Base-by-base conservation (phyloP, 2,113 vertebrate genomes). In the Odocoileus hemionus region DNA sequence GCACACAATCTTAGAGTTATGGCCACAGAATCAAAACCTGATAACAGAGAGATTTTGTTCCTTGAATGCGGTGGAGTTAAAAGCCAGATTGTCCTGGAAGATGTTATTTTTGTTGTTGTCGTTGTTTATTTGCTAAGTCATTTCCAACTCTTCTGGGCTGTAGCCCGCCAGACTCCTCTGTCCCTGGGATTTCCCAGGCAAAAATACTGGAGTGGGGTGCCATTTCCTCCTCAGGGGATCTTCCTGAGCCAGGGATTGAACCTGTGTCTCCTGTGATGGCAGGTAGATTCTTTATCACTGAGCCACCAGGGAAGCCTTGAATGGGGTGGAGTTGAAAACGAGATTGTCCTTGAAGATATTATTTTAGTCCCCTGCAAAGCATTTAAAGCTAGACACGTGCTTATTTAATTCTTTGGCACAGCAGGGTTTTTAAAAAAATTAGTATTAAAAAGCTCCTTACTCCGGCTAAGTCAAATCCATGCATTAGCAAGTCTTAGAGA, bases 381-480 rank as follows among this genome's bases (percentile, higher is more conserved):
- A 91, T 74, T 93, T 91, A 95, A 95, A 95, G 39, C 30, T 84
- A 94, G 74, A 94, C 57, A 74, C 82, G 36, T 54, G 57, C 86
- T 97, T 89, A 61, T 60, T 96, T 96, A 96, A 95, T 94, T 92
- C 88, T 93, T 94, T 58, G n/a, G 45, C 94, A 92, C 67, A 94
- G 58, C 16, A 74, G 93, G 86, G 13, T 82, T 94, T 96, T 13
- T 13, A 43, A 82, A 93, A 97, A 93, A 96, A 96, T 90, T 85
- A 74, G 58, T 79, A 61, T 91, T 87, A 89, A 80, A 95, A 97
- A 95, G 55, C 82, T 97, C 78, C 89, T 95, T 93, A 92, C 78
- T 47, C 86, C 67, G 89, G 55, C 36, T 87, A 97, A 95, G 50
- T 87, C 89, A 97, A 95, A 96, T 89, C 61, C 87, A 97, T 80